Percentiles rank a stretch among this genome's conserved stretches.
These are phyloP conservation scores for Cheilosia urbana DNA, from an alignment of 2,888 invertebrate species.

Conservation along the genomic window DNA sequence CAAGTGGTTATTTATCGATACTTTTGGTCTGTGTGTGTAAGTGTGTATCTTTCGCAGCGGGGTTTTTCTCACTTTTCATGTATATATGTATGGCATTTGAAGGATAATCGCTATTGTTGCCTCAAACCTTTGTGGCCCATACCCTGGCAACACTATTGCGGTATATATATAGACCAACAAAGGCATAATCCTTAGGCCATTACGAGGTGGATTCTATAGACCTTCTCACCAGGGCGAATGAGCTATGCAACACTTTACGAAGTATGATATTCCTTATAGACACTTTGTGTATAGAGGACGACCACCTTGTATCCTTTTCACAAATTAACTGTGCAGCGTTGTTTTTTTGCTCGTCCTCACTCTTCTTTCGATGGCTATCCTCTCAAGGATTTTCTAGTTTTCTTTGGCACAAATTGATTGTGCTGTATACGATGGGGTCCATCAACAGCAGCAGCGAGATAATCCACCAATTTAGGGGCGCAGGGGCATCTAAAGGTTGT, in stretches of 20 bases:
- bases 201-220: constrained; percentile 35
- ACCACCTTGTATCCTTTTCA: constrained; percentile 34
- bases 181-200: constrained; percentile 49
- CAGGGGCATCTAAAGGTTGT: constrained; percentile 5
- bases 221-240: background rate
- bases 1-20: constrained; percentile 57
- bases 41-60: background rate
- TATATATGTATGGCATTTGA: background rate
- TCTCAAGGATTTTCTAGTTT: constrained; percentile 35
- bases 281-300: constrained; percentile 23
- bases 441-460: constrained; percentile 25
- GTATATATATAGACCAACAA: constrained; percentile 30
- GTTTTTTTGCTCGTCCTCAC: background rate
- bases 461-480: constrained; percentile 50
- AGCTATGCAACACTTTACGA: background rate
- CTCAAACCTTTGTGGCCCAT: constrained; percentile 3
- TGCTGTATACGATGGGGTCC: constrained; percentile 2
- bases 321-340: constrained; percentile 44
- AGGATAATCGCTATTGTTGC: constrained; percentile 54
- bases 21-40: background rate
- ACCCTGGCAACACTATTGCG: constrained; percentile 14
- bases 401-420: constrained; percentile 53
- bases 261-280: constrained; percentile 31
- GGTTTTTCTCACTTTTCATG: background rate
- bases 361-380: background rate